Evolutionary conservation across 2,113 vertebrate species (phyloP), one percentile per base, ranked within the genome.

Genomic region (Labrus mixtus): DNA sequence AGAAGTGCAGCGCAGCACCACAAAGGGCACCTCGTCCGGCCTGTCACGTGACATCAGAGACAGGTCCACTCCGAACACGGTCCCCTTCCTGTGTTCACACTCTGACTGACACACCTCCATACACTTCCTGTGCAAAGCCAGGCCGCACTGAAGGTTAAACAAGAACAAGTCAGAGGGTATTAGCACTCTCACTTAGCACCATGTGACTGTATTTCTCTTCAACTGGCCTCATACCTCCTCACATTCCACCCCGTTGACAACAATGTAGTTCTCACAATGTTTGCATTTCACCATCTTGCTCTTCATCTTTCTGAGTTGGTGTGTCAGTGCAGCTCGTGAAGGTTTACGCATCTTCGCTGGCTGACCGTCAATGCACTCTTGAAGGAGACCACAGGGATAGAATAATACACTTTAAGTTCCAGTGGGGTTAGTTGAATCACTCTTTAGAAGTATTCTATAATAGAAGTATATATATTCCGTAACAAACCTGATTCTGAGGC

Each of bases 91-190:
- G 74, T 94, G 92, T 37, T 96, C 96, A 10, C 97, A 99, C 78
- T 95, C 91, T 12, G 94, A 90, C 79, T 96, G 94, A 70, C 96
- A 95, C 15, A 89, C 93, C 78, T 99, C 97, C 15, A 98, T 94
- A 39, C 97, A 99, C 87, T 96, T 97, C 91, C 96, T 96, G 94
- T 99, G 97, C 74, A 97, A 93, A 41, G 96, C 89, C 81, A 98
- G 66, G 37, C 91, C 94, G 55, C 97, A 99, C 97, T 98, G 84
- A 39, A 41, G 36, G 58, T 48, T 22, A 36, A 20, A 70, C 43
- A 71, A 8, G 20, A 12, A 74, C 43, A 77, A 17, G n/a, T 56
- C 5, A 73, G 12, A 50, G 29, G 8, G 29, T 11, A 46, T 48
- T 9, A 41, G 46, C 11, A 39, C 25, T 17, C 2, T 60, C 10